Conservation (phyloP, 2,888 invertebrate species). For the Sesia bembeciformis region DNA sequence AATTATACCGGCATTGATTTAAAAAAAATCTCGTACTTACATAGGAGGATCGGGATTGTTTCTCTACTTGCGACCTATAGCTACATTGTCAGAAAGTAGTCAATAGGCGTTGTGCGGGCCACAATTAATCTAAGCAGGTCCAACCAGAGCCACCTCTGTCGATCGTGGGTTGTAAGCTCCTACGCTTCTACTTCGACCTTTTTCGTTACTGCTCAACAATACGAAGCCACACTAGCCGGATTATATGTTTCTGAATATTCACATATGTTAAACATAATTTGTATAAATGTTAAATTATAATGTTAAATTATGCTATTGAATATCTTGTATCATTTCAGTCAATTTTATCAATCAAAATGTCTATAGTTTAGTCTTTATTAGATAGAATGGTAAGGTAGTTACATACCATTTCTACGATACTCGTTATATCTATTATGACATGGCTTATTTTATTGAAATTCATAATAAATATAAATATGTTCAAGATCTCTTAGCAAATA, state of each 20-base stretch:
- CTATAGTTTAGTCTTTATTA: too few species aligned
- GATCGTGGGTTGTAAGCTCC: conserved; percentile 43
- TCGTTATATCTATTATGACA: too few species aligned
- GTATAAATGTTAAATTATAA: too few species aligned
- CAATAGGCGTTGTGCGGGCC: conserved; percentile 36
- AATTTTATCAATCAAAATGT: conserved; percentile 1
- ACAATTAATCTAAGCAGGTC: conserved; percentile 46
- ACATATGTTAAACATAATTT: conserved; percentile 31
- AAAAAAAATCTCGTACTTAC: too few species aligned
- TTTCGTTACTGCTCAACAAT: conserved; percentile 38
- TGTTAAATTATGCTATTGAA: conserved; percentile 22
- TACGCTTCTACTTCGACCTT: conserved; percentile 47
- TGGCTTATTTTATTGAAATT: too few species aligned
- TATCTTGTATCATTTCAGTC: conserved; percentile 6
- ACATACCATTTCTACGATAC: background rate
- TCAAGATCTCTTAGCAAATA: too few species aligned
- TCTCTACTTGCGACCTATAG: background rate
- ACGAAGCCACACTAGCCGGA: conserved; percentile 16
- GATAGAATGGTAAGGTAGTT: too few species aligned
- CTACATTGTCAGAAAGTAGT: background rate
- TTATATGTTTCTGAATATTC: conserved; percentile 49
- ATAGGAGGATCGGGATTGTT: too few species aligned
- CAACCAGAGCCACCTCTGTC: conserved; percentile 34
- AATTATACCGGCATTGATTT: too few species aligned
- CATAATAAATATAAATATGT: too few species aligned